Base-by-base conservation (phyloP, 2,113 vertebrate species). In the Passer domesticus region DNA sequence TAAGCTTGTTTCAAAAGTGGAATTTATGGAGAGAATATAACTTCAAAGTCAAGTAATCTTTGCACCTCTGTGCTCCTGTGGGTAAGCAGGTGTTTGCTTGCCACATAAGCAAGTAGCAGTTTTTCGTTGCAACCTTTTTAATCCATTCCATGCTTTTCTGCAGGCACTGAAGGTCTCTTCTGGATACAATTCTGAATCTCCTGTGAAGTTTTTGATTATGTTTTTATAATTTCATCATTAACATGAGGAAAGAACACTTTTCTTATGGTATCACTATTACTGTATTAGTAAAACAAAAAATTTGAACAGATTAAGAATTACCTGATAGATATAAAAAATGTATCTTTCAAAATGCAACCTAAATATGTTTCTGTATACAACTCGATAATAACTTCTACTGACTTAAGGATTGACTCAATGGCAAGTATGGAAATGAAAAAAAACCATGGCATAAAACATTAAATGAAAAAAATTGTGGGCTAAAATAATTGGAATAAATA, bases 181-280 rank as follows among this genome's bases (percentile, higher is more conserved):
- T 50, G 63, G 31, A 37, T 37, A 33, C 14, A 67, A 16, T 53
- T 83, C 14, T n/a, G 28, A 55, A 83, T 28, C 5, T 94, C 56
- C 37, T 59, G 33, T 55, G 39, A 87, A 31, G 25, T 6, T 72
- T 75, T 41, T 63, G 13, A 20, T 47, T 52, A 10, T 20, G 6
- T 53, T 89, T 86, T 64, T 70, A 41, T 28, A 4, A 44, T 31
- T 16, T 66, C 10, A n/a, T 46, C 18, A 44, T 66, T 86, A 55
- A 25, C 21, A 44, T 0, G 0, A 60, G 74, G 25, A 66, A 90
- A 66, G 35, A 47, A 0, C 6, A 60, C 1, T 63, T 75, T 72
- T 53, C 41, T 39, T 59, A 12, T 7, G 15, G 28, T 55, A 81
- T 12, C 10, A 9, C 13, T 56, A 13, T 50, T 74, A n/a, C 1